Evolutionary conservation across 1,140 invertebrate species (phyloP).

Genomic region (Rhopalosiphum padi): DNA sequence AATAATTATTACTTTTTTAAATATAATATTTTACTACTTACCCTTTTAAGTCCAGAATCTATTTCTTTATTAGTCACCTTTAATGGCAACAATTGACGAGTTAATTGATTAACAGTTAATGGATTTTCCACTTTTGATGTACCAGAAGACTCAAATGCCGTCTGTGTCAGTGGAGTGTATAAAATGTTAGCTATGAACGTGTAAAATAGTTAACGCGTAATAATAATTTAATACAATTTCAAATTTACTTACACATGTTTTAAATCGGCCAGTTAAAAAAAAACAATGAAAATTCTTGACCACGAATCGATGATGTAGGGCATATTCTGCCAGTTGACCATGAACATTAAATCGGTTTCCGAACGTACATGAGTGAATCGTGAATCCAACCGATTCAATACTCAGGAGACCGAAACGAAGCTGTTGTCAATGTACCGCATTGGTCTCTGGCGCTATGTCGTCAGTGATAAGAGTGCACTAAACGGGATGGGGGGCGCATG

Average conservation of each 20-base stretch:
- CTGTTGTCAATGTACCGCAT: too few relatives aligned
- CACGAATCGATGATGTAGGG: too few relatives aligned
- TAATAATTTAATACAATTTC: not conserved
- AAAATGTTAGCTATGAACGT: constrained; percentile 23
- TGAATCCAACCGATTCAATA: not conserved
- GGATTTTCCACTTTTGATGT: not conserved
- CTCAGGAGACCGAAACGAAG: not conserved
- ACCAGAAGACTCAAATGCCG: constrained; percentile 10
- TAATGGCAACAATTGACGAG: constrained; percentile 11
- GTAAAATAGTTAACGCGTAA: too few relatives aligned
- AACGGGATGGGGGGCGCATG: not conserved
- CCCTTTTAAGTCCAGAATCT: constrained; percentile 28
- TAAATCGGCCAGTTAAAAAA: not conserved
- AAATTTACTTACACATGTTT: constrained; percentile 46
- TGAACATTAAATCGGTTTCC: not conserved
- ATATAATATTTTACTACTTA: not conserved
- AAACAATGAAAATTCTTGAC: not conserved
- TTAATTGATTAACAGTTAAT: constrained; percentile 37
- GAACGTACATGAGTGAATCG: not conserved
- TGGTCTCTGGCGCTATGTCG: not conserved
- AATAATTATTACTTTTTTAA: not conserved
- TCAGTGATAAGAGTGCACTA: not conserved
- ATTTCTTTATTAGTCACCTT: constrained; percentile 44
- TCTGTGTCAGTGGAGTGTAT: not conserved
- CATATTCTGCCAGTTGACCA: not conserved